A percentile compares a stretch with the other conserved stretches of the same genome.
Conservation (phyloP, 2,888 invertebrate genomes). For the Antheraea assamensis region DNA sequence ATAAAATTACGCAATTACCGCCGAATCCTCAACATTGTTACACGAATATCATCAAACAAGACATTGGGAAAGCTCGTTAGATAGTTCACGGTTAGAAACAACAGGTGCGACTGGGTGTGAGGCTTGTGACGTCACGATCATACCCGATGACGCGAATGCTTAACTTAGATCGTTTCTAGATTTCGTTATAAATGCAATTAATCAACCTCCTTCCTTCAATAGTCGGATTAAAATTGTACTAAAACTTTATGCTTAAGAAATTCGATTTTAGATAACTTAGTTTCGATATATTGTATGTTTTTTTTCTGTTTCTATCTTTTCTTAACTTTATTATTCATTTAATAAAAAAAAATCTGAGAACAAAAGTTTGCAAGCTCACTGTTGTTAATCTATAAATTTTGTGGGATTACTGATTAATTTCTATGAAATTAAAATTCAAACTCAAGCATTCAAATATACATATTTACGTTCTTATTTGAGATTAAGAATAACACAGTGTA, state of each 20-base stretch:
- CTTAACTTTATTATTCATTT: not conserved
- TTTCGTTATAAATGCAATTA: not conserved
- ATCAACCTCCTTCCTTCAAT: not conserved
- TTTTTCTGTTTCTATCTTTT: not conserved
- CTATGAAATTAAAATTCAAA: too few relatives aligned
- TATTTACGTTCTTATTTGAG: too few relatives aligned
- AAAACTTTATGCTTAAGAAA: not conserved
- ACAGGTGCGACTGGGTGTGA: slow-evolving; percentile 12
- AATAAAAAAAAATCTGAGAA: too few relatives aligned
- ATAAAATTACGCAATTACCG: not conserved
- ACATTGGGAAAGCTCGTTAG: slow-evolving; percentile 8
- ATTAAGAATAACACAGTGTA: too few relatives aligned
- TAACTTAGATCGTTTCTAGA: not conserved
- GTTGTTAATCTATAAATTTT: too few relatives aligned
- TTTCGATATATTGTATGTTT: not conserved
- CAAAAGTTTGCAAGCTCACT: too few relatives aligned
- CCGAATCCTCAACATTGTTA: slow-evolving; percentile 8
- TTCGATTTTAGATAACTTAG: not conserved
- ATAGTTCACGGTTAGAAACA: slow-evolving; percentile 12
- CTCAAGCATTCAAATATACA: too few relatives aligned
- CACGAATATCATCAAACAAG: slow-evolving; percentile 10
- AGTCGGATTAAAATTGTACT: not conserved
- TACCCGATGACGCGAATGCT: not conserved
- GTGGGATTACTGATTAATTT: too few relatives aligned
- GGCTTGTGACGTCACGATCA: not conserved